These are phyloP conservation scores for Ophion obscuratus DNA, from an alignment of 2,888 invertebrate genomes.

Conservation along the genomic window DNA sequence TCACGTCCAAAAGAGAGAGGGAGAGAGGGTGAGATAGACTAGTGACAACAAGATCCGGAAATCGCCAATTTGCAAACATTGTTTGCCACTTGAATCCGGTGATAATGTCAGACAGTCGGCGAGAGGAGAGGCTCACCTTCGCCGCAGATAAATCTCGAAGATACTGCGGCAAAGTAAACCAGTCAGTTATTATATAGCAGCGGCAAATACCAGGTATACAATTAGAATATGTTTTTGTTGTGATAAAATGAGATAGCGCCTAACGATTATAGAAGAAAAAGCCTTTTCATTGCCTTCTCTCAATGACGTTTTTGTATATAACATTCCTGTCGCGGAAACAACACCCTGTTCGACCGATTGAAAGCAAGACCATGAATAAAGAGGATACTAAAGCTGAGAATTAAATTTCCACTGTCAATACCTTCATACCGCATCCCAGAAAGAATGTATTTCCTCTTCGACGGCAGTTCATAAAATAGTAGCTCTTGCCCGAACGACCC, in stretches of 20 bases:
- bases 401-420: slow-evolving; percentile 20
- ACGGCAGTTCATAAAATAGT: not conserved
- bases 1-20: not conserved
- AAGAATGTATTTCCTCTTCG: not conserved
- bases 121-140: slow-evolving; percentile 39
- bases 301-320: slow-evolving; percentile 10
- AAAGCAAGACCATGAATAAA: not conserved
- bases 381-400: not conserved
- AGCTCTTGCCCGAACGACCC: not conserved
- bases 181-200: slow-evolving; percentile 17
- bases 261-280: slow-evolving; percentile 15
- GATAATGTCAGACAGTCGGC: slow-evolving; percentile 21
- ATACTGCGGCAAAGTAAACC: slow-evolving; percentile 15
- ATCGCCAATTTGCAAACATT: slow-evolving; percentile 20
- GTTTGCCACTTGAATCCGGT: slow-evolving; percentile 7
- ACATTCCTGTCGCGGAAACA: slow-evolving; percentile 9
- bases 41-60: slow-evolving; percentile 51
- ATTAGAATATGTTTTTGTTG: slow-evolving; percentile 22
- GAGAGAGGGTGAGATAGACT: slow-evolving; percentile 9
- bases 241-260: not conserved
- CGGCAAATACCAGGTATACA: slow-evolving; percentile 21
- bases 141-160: slow-evolving; percentile 19
- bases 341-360: not conserved
- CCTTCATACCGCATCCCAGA: not conserved
- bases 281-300: not conserved